Evolutionary conservation across 1,140 invertebrate species (phyloP).

Genomic region (Diachasma alloeum): DNA sequence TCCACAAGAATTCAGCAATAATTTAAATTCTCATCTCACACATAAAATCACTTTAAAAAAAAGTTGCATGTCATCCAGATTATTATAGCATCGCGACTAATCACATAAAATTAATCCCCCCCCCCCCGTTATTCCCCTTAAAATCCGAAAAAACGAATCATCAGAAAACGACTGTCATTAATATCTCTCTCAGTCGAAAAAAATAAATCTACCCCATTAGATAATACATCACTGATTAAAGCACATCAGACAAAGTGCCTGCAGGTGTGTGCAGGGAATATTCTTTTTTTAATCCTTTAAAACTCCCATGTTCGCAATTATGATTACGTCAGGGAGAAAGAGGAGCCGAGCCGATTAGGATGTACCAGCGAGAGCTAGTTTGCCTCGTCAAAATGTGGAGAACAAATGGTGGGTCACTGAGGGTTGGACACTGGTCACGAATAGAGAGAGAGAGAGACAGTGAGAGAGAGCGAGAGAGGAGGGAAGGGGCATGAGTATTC

Average conservation of each 20-base stretch:
- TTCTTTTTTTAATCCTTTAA: neutral
- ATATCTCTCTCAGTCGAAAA: neutral
- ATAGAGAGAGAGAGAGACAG: neutral
- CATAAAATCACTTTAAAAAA: too few species aligned
- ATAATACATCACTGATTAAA: neutral
- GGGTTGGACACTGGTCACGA: constrained; percentile 1
- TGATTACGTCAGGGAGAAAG: neutral
- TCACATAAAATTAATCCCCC: too few species aligned
- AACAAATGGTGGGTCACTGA: constrained; percentile 11
- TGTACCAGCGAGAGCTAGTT: neutral
- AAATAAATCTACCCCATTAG: neutral
- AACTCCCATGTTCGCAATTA: constrained; percentile 1
- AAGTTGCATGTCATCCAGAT: too few species aligned
- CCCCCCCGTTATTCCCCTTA: too few species aligned
- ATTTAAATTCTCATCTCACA: too few species aligned
- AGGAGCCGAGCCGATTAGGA: neutral
- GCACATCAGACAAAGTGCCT: neutral
- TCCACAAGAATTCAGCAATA: too few species aligned
- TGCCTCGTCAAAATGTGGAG: constrained; percentile 5
- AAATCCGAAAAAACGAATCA: too few species aligned
- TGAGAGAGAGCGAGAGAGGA: neutral
- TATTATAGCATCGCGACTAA: too few species aligned
- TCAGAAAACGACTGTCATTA: neutral
- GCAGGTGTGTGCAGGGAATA: neutral
- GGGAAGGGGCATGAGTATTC: neutral